Evolutionary conservation across 2,113 vertebrate genomes (phyloP).

Genomic region (Otis tarda): DNA sequence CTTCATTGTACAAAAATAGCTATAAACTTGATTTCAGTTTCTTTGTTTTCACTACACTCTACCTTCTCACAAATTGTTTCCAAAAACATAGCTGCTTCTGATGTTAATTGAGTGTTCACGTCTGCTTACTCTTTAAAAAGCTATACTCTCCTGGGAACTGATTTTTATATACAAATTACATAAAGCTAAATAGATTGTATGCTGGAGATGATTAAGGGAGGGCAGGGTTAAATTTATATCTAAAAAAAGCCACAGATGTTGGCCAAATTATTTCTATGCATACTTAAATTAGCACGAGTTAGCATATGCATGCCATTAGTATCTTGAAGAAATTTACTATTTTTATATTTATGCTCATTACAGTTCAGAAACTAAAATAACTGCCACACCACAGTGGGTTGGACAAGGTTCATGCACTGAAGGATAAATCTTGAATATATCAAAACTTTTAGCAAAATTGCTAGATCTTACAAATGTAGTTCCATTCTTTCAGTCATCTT

Average conservation of each 20-base stretch:
- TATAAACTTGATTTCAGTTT: slow-evolving; percentile 65
- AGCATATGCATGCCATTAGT: slow-evolving; percentile 57
- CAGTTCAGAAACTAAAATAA: slow-evolving; percentile 2
- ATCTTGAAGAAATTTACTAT: slow-evolving; percentile 2
- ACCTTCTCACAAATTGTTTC: slow-evolving; percentile 68
- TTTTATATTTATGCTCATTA: background rate
- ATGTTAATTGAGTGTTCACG: slow-evolving; percentile 59
- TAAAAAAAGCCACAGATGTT: slow-evolving; percentile 64
- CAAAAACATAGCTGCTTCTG: slow-evolving; percentile 63
- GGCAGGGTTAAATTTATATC: slow-evolving; percentile 45
- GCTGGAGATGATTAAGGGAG: slow-evolving; percentile 74
- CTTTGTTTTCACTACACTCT: slow-evolving; percentile 30
- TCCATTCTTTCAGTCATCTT: background rate
- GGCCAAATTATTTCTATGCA: slow-evolving; percentile 49
- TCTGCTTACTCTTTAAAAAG: slow-evolving; percentile 66
- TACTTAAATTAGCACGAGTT: slow-evolving; percentile 17
- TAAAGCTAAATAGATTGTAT: slow-evolving; percentile 46
- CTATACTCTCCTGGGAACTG: slow-evolving; percentile 63
- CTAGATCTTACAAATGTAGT: background rate
- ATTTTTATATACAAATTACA: slow-evolving; percentile 74
- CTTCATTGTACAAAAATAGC: slow-evolving; percentile 11
- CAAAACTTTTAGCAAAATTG: background rate
- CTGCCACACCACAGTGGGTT: background rate
- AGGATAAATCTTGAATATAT: background rate
- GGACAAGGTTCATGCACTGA: background rate